phyloP scores from a whole-genome alignment of 2,113 vertebrate species.

The Takifugu flavidus region DNA sequence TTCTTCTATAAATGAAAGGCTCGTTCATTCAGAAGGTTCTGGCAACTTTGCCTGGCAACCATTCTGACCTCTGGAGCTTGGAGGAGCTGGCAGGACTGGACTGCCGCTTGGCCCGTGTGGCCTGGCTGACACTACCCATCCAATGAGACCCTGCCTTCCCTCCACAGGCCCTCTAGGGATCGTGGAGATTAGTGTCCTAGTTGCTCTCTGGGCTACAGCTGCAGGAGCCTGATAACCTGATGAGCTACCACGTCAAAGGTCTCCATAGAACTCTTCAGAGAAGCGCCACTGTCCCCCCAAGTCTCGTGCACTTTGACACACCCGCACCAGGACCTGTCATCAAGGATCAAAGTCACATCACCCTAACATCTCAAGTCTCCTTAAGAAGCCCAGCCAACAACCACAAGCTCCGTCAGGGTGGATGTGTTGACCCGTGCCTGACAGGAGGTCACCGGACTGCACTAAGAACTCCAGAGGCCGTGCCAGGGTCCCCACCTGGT shows the following conservation, averaged over 20 bases:
- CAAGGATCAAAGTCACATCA: constrained; percentile 42
- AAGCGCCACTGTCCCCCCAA: constrained; percentile 10
- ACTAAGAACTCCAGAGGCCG: not conserved
- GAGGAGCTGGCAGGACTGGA: constrained; percentile 5
- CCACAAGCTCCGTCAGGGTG: constrained; percentile 9
- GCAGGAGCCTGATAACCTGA: constrained; percentile 22
- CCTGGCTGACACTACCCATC: constrained; percentile 3
- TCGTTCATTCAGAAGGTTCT: no score
- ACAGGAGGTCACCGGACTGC: constrained; percentile 27
- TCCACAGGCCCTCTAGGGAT: constrained; percentile 9
- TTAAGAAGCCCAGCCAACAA: constrained; percentile 34
- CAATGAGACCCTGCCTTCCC: constrained; percentile 15
- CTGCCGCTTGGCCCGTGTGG: constrained; percentile 7
- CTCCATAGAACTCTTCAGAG: constrained; percentile 14
- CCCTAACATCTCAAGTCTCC: constrained; percentile 38
- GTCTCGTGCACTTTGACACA: constrained; percentile 22
- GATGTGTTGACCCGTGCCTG: constrained; percentile 34
- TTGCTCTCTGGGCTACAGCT: constrained; percentile 18
- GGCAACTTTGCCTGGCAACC: no score
- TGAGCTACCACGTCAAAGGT: constrained; percentile 9
- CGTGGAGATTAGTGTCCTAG: constrained; percentile 29
- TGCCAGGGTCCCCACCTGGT: constrained; percentile 37
- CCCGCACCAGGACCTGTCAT: constrained; percentile 28
- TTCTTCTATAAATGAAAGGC: no score
- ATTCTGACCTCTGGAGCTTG: not conserved